Conservation (phyloP, 2,797 vertebrate genomes). For the Yasuhikotakia modesta region DNA sequence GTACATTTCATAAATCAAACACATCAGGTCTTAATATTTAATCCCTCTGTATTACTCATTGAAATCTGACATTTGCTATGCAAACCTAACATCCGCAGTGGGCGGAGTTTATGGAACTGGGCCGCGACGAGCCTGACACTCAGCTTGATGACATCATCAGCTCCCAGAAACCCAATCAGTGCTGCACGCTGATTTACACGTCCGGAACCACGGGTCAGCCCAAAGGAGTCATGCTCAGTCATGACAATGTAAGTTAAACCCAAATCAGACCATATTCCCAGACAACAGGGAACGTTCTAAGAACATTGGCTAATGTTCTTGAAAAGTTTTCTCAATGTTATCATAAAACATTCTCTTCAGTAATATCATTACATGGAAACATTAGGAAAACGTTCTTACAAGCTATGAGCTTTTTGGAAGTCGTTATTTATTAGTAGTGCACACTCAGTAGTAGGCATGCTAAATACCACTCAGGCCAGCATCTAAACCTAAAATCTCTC, state of each 20-base stretch:
- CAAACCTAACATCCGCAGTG: too few relatives aligned
- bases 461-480: background rate
- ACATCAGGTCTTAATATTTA: background rate
- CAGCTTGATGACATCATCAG: conserved; percentile 77
- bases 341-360: too few relatives aligned
- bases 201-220: conserved; percentile 86
- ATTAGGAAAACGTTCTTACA: too few relatives aligned
- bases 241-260: conserved; percentile 83
- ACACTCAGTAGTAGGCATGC: background rate
- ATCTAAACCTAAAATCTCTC: background rate
- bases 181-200: conserved; percentile 86
- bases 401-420: background rate
- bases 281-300: too few relatives aligned
- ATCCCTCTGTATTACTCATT: background rate
- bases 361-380: too few relatives aligned
- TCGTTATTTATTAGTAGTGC: background rate
- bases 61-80: conserved; percentile 19
- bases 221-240: conserved; percentile 90
- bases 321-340: too few relatives aligned
- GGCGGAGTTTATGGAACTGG: conserved; percentile 83
- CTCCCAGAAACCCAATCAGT: conserved; percentile 83
- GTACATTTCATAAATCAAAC: conserved; percentile 69
- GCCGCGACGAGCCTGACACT: conserved; percentile 73
- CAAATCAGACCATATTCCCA: background rate
- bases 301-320: too few relatives aligned